Conservation (phyloP, 2,888 invertebrate genomes). For the Meganola albula region DNA sequence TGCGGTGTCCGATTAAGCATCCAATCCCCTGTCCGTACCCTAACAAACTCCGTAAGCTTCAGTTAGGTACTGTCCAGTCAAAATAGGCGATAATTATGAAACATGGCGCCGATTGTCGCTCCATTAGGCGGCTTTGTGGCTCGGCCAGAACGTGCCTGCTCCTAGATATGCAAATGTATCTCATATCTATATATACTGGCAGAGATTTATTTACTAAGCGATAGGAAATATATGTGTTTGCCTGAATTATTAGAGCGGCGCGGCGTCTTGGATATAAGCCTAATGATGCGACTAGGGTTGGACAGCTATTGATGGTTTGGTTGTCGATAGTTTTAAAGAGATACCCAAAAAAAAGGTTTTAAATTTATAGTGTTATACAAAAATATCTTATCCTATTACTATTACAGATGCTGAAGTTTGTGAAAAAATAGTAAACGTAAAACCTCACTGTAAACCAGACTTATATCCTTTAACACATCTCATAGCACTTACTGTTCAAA, state of each 20-base stretch:
- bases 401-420: too few species aligned
- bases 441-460: too few species aligned
- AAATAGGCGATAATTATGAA: conserved; percentile 75
- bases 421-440: too few species aligned
- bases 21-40: conserved; percentile 38
- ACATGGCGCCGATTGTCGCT: conserved; percentile 68
- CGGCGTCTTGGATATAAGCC: conserved; percentile 11
- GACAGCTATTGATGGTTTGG: too few species aligned
- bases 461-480: too few species aligned
- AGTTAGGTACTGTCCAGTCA: conserved; percentile 67
- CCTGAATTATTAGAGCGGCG: conserved; percentile 12
- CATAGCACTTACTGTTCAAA: too few species aligned
- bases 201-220: conserved; percentile 26
- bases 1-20: too few species aligned
- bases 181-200: conserved; percentile 23
- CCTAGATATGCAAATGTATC: conserved; percentile 61
- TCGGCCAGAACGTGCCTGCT: conserved; percentile 42
- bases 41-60: conserved; percentile 44
- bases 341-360: too few species aligned
- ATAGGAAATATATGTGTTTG: conserved; percentile 15
- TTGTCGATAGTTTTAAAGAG: too few species aligned
- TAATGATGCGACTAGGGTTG: too few species aligned
- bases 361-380: too few species aligned
- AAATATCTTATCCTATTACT: too few species aligned
- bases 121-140: conserved; percentile 69